phyloP scores from a whole-genome alignment of 2,888 invertebrate genomes.

The Euplexia lucipara region DNA sequence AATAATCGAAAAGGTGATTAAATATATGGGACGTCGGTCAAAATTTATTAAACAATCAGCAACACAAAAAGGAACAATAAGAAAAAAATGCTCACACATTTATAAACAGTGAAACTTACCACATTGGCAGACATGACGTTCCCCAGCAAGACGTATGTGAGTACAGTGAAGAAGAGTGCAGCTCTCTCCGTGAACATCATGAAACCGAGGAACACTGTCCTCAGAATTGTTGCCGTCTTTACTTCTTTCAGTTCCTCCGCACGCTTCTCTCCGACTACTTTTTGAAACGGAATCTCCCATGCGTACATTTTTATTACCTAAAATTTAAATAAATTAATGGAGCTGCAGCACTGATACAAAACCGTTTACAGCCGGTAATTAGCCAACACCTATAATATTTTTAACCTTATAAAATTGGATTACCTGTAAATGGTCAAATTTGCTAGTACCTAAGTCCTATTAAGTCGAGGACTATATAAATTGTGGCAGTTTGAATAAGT shows the following conservation, averaged over 20 bases:
- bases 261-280: constrained; percentile 94
- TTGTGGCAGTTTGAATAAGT: background rate
- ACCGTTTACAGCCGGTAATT: background rate
- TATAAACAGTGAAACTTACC: constrained; percentile 80
- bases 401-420: background rate
- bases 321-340: constrained; percentile 18
- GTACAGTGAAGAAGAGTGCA: constrained; percentile 94
- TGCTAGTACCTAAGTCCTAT: too few relatives aligned
- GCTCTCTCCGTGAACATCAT: constrained; percentile 95
- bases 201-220: constrained; percentile 93
- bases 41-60: too few relatives aligned
- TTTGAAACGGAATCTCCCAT: constrained; percentile 97
- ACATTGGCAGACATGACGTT: constrained; percentile 93
- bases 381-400: background rate
- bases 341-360: too few relatives aligned
- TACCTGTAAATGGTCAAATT: too few relatives aligned
- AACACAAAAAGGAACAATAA: too few relatives aligned
- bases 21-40: too few relatives aligned
- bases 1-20: too few relatives aligned
- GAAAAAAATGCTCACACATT: background rate
- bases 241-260: constrained; percentile 90
- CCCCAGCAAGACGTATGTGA: constrained; percentile 93
- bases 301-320: constrained; percentile 99
- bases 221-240: constrained; percentile 91
- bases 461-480: too few relatives aligned